A percentile compares a stretch with the other conserved stretches of the same genome.
These are phyloP conservation scores for Apostichopus parvimensis DNA, from an alignment of 35 echinoderm and acorn worm genomes.

Conservation along the genomic window DNA sequence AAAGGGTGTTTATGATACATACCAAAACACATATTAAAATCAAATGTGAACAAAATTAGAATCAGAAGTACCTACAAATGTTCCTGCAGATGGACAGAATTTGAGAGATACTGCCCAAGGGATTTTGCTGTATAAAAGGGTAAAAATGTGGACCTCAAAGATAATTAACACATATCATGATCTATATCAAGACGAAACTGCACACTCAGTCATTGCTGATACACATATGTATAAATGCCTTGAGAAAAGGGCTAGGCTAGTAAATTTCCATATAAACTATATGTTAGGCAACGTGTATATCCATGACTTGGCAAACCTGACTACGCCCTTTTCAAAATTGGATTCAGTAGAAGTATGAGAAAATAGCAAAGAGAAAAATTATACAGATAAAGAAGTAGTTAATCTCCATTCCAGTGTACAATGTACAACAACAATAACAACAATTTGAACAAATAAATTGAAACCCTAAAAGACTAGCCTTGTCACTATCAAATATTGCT, in stretches of 20 bases:
- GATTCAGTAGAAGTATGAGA: not conserved
- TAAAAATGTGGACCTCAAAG: too few relatives aligned
- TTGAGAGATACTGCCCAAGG: too few relatives aligned
- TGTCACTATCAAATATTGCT: constrained; percentile 15
- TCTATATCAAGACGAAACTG: too few relatives aligned
- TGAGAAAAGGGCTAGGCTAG: not conserved
- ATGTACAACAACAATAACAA: not conserved
- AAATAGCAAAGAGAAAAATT: not conserved
- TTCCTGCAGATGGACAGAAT: too few relatives aligned
- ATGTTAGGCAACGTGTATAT: constrained; percentile 4
- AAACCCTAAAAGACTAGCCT: constrained; percentile 7
- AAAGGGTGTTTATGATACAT: too few relatives aligned
- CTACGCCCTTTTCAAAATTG: not conserved
- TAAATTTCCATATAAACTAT: not conserved
- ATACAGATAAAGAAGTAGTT: not conserved
- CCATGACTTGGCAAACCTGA: not conserved
- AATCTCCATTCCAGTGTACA: constrained; percentile 8
- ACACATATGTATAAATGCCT: not conserved
- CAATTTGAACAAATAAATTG: not conserved
- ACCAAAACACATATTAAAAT: too few relatives aligned
- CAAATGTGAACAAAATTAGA: too few relatives aligned
- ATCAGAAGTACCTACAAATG: too few relatives aligned
- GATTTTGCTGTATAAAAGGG: too few relatives aligned
- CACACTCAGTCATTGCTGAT: too few relatives aligned
- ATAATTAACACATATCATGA: too few relatives aligned